These are phyloP conservation scores for Cnemophilus loriae DNA, from an alignment of 2,113 vertebrate species.

Conservation along the genomic window DNA sequence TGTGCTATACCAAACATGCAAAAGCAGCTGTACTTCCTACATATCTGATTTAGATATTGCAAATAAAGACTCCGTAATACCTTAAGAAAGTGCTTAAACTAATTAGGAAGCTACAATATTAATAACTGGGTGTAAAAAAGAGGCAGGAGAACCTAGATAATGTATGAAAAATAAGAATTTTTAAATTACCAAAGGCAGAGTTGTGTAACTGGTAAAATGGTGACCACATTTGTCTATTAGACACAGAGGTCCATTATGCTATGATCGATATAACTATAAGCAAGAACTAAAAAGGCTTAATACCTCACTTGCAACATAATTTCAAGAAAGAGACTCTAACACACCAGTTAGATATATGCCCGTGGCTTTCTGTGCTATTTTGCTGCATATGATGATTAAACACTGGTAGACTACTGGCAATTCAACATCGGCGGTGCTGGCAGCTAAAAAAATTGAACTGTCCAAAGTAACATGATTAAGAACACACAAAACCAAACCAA, in stretches of 20 bases:
- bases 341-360: accelerated
- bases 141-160: not conserved
- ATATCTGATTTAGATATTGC: not conserved
- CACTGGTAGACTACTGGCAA: not conserved
- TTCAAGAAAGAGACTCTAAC: not conserved
- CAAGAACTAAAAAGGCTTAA: not conserved
- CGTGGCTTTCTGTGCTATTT: not conserved
- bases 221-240: not conserved
- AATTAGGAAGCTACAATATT: not conserved
- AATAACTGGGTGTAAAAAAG: not conserved
- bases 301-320: not conserved
- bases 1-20: not conserved
- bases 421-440: not conserved
- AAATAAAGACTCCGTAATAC: not conserved
- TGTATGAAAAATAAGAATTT: not conserved
- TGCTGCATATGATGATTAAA: not conserved
- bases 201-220: not conserved
- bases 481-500: not conserved
- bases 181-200: not conserved
- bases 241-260: not conserved
- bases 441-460: not conserved
- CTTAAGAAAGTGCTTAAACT: not conserved
- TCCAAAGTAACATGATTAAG: not conserved
- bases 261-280: not conserved
- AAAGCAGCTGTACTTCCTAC: not conserved